These are phyloP conservation scores for Exaiptasia diaphana DNA, from an alignment of 64 coral and sea anemone genomes.

Conservation along the genomic window DNA sequence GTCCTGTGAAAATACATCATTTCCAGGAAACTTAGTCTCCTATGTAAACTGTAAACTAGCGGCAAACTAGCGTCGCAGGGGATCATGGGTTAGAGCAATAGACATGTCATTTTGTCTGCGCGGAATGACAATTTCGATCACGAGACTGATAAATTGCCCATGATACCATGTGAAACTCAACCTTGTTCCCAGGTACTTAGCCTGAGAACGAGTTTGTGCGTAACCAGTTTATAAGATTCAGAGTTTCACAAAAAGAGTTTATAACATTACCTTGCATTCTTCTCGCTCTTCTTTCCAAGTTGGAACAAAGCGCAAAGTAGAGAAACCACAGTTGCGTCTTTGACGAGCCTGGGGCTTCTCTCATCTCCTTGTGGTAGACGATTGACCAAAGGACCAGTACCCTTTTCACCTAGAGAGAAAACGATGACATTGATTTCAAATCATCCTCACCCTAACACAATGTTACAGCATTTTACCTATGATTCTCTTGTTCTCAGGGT, in stretches of 20 bases:
- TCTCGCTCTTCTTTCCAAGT: conserved; percentile 72
- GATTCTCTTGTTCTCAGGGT: conserved; percentile 74
- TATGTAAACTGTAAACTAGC: no score
- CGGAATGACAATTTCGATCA: no score
- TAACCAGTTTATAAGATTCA: not conserved
- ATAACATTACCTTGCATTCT: conserved; percentile 77
- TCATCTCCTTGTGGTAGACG: conserved; percentile 52
- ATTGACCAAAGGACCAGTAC: conserved; percentile 34
- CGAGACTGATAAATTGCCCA: no score
- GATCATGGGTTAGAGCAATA: no score
- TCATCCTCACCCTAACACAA: not conserved
- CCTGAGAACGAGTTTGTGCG: no score
- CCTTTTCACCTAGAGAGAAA: conserved; percentile 72
- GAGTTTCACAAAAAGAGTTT: not conserved
- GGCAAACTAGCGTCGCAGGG: no score
- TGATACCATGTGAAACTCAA: no score
- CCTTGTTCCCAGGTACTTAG: no score
- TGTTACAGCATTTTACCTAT: conserved; percentile 46
- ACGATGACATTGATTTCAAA: not conserved
- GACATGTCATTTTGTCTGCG: no score
- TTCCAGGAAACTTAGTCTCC: no score
- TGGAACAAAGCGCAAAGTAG: conserved; percentile 80
- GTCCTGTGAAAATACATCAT: conserved; percentile 35
- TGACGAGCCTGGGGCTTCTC: conserved; percentile 29
- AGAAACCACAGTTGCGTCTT: conserved; percentile 78